Conservation (phyloP, 1,140 invertebrate genomes). For the Drosophila subpulchrella region DNA sequence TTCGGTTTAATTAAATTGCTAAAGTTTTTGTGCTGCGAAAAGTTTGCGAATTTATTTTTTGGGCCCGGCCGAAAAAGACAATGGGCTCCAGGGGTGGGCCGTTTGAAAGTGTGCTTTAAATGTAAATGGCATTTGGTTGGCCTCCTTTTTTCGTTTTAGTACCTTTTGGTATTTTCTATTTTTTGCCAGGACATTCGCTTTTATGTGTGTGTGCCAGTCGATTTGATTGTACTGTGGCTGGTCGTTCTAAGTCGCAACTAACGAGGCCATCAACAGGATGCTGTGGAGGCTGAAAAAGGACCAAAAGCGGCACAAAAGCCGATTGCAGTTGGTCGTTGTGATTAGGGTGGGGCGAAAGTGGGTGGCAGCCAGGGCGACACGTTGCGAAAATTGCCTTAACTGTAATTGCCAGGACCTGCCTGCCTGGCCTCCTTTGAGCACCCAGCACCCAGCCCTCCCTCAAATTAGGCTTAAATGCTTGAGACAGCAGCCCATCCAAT, state of each 20-base stretch:
- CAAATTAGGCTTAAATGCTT: conserved; percentile 76
- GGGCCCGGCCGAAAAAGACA: conserved; percentile 15
- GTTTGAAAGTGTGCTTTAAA: conserved; percentile 56
- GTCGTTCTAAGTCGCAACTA: conserved; percentile 72
- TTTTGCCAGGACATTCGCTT: conserved; percentile 63
- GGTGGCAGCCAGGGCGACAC: conserved; percentile 14
- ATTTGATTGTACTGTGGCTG: conserved; percentile 68
- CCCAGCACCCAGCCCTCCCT: conserved; percentile 8
- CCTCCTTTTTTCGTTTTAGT: conserved; percentile 43
- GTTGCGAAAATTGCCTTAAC: conserved; percentile 67
- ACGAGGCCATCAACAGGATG: conserved; percentile 82
- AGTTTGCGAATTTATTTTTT: conserved; percentile 46
- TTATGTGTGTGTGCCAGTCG: conserved; percentile 51
- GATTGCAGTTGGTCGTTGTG: conserved; percentile 73
- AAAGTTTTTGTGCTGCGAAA: conserved; percentile 57
- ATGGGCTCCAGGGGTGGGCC: not conserved
- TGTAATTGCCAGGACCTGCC: conserved; percentile 73
- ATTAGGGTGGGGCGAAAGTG: conserved; percentile 54
- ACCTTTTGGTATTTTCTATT: conserved; percentile 30
- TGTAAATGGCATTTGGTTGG: conserved; percentile 68
- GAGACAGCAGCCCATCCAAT: conserved; percentile 41
- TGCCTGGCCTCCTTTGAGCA: conserved; percentile 6
- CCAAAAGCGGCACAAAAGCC: conserved; percentile 65
- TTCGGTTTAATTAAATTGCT: conserved; percentile 71
- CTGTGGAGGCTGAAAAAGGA: conserved; percentile 44